Evolutionary conservation across 2,797 vertebrate species (phyloP).

Genomic region (Eulemur rubriventer): DNA sequence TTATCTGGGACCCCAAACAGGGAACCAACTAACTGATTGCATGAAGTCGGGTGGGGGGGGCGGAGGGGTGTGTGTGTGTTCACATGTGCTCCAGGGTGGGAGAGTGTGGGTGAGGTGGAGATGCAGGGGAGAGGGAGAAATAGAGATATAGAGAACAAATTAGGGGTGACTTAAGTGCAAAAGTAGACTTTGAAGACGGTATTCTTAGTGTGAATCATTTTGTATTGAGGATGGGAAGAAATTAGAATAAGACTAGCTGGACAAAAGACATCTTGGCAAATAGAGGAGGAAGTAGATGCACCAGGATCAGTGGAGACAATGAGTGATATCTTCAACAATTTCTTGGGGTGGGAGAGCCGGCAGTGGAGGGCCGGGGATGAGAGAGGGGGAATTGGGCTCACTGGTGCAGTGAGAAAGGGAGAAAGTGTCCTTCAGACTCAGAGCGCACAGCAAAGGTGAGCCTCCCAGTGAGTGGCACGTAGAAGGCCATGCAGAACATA

Average conservation of each 20-base stretch:
- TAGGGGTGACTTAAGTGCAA: slow-evolving; percentile 37
- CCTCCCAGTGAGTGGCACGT: not conserved
- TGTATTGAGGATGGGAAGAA: not conserved
- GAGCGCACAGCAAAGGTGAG: not conserved
- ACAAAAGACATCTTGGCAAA: slow-evolving; percentile 16
- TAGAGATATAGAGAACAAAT: slow-evolving; percentile 62
- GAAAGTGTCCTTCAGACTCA: not conserved
- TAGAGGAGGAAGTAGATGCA: not conserved
- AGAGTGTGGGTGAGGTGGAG: not conserved
- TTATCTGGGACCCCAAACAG: slow-evolving; percentile 58
- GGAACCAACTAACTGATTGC: slow-evolving; percentile 52
- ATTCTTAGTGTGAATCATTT: slow-evolving; percentile 54
- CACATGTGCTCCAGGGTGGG: not conserved
- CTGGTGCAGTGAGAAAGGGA: not conserved
- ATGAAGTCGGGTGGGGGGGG: not conserved
- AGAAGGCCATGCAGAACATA: not conserved
- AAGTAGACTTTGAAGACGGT: slow-evolving; percentile 53
- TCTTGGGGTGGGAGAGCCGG: too few relatives aligned
- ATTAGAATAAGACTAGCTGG: slow-evolving; percentile 37
- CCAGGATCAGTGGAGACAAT: not conserved
- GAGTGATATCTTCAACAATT: not conserved
- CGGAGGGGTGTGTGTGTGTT: not conserved
- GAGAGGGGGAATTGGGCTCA: not conserved
- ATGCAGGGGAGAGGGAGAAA: not conserved
- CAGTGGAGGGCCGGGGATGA: too few relatives aligned